A percentile compares a stretch with the other conserved stretches of the same genome.
phyloP scores from a whole-genome alignment of 2,113 vertebrate genomes.

The Trematomus loennbergii region DNA sequence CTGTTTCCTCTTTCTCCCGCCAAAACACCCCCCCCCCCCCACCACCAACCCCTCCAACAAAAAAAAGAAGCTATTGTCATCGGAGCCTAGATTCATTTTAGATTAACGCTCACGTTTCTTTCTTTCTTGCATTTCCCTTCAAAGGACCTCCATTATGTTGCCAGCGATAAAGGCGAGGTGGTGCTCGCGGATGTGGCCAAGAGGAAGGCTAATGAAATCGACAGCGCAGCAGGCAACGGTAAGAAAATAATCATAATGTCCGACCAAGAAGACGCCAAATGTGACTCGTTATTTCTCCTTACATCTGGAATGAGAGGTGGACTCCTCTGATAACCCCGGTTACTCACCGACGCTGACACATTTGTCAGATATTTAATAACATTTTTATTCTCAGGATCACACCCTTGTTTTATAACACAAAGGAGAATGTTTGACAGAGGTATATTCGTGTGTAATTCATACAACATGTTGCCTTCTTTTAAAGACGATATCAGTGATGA shows the following conservation, averaged over 20 bases:
- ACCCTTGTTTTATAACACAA: slow-evolving; percentile 23
- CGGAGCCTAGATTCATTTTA: slow-evolving; percentile 90
- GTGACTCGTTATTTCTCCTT: slow-evolving; percentile 48
- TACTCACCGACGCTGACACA: slow-evolving; percentile 42
- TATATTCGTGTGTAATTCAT: slow-evolving; percentile 15
- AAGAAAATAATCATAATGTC: slow-evolving; percentile 72
- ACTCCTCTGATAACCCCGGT: slow-evolving; percentile 53
- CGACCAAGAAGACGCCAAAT: slow-evolving; percentile 46
- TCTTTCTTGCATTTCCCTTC: slow-evolving; percentile 92
- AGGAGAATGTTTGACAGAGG: slow-evolving; percentile 24
- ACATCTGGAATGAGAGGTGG: slow-evolving; percentile 53
- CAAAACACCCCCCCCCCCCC: slow-evolving; percentile 49
- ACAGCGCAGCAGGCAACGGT: slow-evolving; percentile 84
- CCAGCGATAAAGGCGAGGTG: slow-evolving; percentile 95
- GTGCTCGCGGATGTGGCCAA: slow-evolving; percentile 95
- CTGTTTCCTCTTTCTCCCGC: slow-evolving; percentile 68
- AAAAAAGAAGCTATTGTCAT: slow-evolving; percentile 85
- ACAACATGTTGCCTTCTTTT: slow-evolving; percentile 14
- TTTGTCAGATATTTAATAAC: slow-evolving; percentile 40
- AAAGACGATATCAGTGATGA: neutral
- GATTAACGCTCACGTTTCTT: slow-evolving; percentile 83
- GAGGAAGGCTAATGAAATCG: slow-evolving; percentile 94
- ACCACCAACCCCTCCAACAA: slow-evolving; percentile 14
- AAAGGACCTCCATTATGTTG: slow-evolving; percentile 99
- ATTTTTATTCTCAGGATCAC: slow-evolving; percentile 36